These are phyloP conservation scores for Gila robusta DNA, from an alignment of 2,797 vertebrate species.

Conservation along the genomic window DNA sequence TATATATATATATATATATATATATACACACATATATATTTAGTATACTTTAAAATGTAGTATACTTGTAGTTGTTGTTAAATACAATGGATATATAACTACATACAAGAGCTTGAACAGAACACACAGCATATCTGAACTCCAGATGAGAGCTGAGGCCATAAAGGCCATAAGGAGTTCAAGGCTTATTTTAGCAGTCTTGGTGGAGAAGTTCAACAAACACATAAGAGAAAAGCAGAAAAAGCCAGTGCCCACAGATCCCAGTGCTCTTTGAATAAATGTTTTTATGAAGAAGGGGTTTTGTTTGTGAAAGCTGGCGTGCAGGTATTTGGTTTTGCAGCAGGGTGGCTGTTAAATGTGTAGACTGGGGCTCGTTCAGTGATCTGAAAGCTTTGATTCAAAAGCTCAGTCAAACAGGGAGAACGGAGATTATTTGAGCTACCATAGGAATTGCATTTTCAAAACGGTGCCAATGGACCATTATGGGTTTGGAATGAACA, in stretches of 20 bases:
- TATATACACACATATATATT: no score
- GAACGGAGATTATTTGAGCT: constrained; percentile 12
- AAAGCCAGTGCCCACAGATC: constrained; percentile 11
- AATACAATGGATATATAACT: no score
- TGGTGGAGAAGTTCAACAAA: constrained; percentile 25
- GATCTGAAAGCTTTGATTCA: constrained; percentile 35
- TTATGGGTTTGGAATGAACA: constrained; percentile 6
- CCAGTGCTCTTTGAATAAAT: constrained; percentile 26
- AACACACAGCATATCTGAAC: constrained; percentile 18
- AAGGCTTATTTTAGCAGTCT: constrained; percentile 31
- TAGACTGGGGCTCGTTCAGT: constrained; percentile 32
- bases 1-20: no score
- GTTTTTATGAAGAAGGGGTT: constrained; percentile 26
- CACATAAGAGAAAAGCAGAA: constrained; percentile 22
- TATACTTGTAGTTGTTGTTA: no score
- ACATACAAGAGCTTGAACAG: constrained; percentile 5
- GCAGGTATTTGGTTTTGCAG: constrained; percentile 66
- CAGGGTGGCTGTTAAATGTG: constrained; percentile 42
- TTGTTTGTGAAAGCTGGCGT: constrained; percentile 33
- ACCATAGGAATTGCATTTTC: constrained; percentile 19
- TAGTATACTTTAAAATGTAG: no score
- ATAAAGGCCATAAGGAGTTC: constrained; percentile 30
- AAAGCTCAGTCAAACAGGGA: constrained; percentile 35
- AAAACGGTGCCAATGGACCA: constrained; percentile 19
- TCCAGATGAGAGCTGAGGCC: constrained; percentile 38